Percentiles rank a stretch among this genome's conserved stretches.
Evolutionary conservation across 2,888 invertebrate species (phyloP).

Genomic region (Platerodrilus igneus): DNA sequence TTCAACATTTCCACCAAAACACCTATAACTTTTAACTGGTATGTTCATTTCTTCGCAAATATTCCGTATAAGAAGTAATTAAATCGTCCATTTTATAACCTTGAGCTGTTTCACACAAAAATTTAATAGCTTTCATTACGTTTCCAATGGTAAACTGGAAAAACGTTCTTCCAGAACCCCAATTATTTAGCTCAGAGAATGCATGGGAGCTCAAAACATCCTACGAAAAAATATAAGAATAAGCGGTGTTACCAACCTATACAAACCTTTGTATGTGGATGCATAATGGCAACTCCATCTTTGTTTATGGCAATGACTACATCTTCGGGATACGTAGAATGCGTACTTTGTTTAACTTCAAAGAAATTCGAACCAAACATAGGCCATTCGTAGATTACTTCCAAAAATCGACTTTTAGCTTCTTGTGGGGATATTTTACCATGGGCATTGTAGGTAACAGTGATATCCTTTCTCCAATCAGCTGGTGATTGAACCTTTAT

Average conservation of each 20-base stretch:
- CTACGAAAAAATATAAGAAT: slow-evolving; percentile 47
- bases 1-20: neutral
- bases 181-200: slow-evolving; percentile 86
- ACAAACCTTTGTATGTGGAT: slow-evolving; percentile 78
- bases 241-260: neutral
- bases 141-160: slow-evolving; percentile 96
- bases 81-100: slow-evolving; percentile 98
- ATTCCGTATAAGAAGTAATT: slow-evolving; percentile 81
- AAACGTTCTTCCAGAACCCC: slow-evolving; percentile 93
- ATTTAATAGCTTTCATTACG: slow-evolving; percentile 82
- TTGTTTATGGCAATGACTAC: slow-evolving; percentile 87
- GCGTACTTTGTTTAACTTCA: slow-evolving; percentile 87
- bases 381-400: slow-evolving; percentile 70
- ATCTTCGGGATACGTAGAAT: slow-evolving; percentile 78
- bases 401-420: slow-evolving; percentile 78
- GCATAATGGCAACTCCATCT: slow-evolving; percentile 84
- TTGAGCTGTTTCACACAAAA: slow-evolving; percentile 84
- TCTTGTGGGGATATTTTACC: slow-evolving; percentile 60
- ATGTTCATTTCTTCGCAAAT: slow-evolving; percentile 43
- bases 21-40: neutral
- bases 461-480: slow-evolving; percentile 79
- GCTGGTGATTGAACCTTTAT: slow-evolving; percentile 63
- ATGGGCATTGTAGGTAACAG: slow-evolving; percentile 59
- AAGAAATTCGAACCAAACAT: slow-evolving; percentile 96
- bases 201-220: slow-evolving; percentile 78